Evolutionary conservation across 2,113 vertebrate species (phyloP).

Genomic region (Cebus imitator): DNA sequence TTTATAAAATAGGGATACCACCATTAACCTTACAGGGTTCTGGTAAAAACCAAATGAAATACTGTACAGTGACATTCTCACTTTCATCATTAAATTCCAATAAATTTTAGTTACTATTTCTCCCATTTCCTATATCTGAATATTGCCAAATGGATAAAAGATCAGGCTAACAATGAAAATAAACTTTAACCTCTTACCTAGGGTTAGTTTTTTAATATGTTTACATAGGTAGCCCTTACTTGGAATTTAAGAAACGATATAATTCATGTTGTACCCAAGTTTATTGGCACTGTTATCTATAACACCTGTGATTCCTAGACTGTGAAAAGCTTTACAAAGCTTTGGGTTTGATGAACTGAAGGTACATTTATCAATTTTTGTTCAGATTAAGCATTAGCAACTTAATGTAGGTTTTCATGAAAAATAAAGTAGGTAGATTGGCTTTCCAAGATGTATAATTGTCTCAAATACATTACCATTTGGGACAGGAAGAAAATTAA

Average conservation of each 20-base stretch:
- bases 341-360: conserved; percentile 31
- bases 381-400: not conserved
- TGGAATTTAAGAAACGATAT: conserved; percentile 13
- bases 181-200: not conserved
- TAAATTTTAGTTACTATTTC: not conserved
- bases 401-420: conserved; percentile 1
- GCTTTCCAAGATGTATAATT: not conserved
- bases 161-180: conserved; percentile 24
- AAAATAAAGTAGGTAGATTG: conserved; percentile 16
- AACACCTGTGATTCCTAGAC: not conserved
- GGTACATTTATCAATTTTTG: conserved; percentile 5
- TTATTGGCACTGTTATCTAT: not conserved
- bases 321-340: not conserved
- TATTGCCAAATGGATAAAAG: not conserved
- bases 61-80: not conserved
- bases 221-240: not conserved
- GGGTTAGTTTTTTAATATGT: conserved; percentile 30
- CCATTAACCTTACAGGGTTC: not conserved
- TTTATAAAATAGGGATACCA: not conserved
- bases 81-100: not conserved
- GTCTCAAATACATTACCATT: not conserved
- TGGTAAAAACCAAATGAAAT: not conserved
- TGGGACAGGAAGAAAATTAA: conserved; percentile 9
- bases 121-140: not conserved
- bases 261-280: not conserved